Evolutionary conservation across 2,113 vertebrate genomes (phyloP), one percentile per base, ranked within the genome.

Genomic region (rat (Rattus norvegicus)): DNA sequence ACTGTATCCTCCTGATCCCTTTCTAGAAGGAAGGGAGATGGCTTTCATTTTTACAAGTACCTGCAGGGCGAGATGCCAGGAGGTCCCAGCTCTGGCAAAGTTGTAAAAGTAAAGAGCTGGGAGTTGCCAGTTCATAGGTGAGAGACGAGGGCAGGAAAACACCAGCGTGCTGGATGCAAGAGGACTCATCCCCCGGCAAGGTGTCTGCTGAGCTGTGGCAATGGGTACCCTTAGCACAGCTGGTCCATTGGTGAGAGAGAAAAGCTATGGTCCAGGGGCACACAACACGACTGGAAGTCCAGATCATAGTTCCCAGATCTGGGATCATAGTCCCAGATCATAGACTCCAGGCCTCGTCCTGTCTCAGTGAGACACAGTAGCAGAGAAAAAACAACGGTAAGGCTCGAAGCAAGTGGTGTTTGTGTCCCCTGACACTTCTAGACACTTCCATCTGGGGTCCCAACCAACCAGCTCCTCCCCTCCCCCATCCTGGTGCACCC

Each of bases 31-130:
- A 12, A 61, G 24, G 75, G 72, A 65, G 72, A 52, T 28, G 39
- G 61, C 84, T 96, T 93, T 93, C 88, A 56, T 72, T 76, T 93
- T 94, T 70, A 79, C 52, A 96, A 90, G 84, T 49, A 77, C 73
- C 92, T 56, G 90, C 49, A 88, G 95, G 65, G 88, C 36, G 54
- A 79, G 69, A 49, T 65, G 88, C 77, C 56, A 77, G 61, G 85
- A 69, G 63, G 75, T 47, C 83, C 30, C 11, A 49, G 88, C 59
- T 33, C 36, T 47, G 36, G 22, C 43, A 63, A n/a, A 76, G 72
- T 1, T 81, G 19, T 95, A 80, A 88, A 76, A 19, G 85, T 70
- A 80, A 73, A 77, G 0, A 83, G 54, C 22, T 30, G 87, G 75
- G 85, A 95, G 91, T 22, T 63, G 49, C 84, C 6, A 0, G 26